These are phyloP conservation scores for Glomeris maerens DNA, from an alignment of 1,140 invertebrate genomes.

Conservation along the genomic window DNA sequence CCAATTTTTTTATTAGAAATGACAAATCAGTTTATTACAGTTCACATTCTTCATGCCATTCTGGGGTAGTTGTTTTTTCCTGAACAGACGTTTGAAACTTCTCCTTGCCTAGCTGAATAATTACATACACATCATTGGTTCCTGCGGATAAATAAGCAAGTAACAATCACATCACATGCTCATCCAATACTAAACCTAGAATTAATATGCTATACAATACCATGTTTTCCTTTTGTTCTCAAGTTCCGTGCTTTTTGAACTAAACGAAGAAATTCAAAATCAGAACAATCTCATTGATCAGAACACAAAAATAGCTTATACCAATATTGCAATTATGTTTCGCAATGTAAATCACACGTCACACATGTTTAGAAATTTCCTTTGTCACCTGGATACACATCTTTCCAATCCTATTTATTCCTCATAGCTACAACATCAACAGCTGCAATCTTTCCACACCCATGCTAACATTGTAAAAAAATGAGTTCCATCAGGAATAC, in stretches of 20 bases:
- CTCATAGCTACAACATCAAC: neutral
- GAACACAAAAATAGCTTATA: neutral
- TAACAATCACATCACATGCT: conserved; percentile 4
- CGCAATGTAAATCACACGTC: neutral
- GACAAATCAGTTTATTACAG: conserved; percentile 37
- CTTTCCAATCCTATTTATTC: neutral
- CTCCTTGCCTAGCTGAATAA: conserved; percentile 82
- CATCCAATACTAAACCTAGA: neutral
- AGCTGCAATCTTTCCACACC: neutral
- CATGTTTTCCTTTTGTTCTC: conserved; percentile 70
- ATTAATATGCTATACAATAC: conserved; percentile 30
- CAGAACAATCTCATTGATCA: neutral
- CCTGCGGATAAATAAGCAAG: conserved; percentile 29
- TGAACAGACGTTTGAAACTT: conserved; percentile 92
- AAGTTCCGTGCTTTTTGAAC: conserved; percentile 57
- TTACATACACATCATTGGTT: conserved; percentile 89
- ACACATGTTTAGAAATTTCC: neutral
- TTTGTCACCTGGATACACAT: neutral
- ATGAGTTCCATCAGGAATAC: too few species aligned
- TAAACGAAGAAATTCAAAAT: conserved; percentile 31
- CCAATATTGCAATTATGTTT: neutral
- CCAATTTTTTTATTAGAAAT: neutral
- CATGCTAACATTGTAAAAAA: too few species aligned
- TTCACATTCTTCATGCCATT: conserved; percentile 94
- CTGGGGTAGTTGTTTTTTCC: conserved; percentile 62